A percentile compares a stretch with the other conserved stretches of the same genome.
These are phyloP conservation scores for Neofelis nebulosa DNA, from an alignment of 2,113 vertebrate genomes.

Conservation along the genomic window DNA sequence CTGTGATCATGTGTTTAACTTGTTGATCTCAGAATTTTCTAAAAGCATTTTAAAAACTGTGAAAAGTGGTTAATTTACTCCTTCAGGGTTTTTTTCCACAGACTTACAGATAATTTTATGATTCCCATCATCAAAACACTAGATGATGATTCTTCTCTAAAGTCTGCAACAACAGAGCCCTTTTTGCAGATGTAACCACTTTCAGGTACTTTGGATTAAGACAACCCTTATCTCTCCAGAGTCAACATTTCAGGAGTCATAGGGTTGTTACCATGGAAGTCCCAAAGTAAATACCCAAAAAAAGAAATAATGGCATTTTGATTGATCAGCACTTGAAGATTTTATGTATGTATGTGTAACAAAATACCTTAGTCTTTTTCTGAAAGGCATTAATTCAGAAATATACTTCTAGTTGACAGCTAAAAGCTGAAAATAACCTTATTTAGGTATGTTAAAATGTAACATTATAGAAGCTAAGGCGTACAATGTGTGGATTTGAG, in stretches of 20 bases:
- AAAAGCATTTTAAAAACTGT: constrained; percentile 28
- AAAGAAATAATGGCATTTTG: background rate
- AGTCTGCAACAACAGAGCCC: background rate
- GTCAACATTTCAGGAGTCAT: background rate
- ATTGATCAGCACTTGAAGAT: background rate
- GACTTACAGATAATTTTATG: constrained; percentile 33
- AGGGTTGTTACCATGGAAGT: background rate
- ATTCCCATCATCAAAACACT: constrained; percentile 11
- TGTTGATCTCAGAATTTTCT: constrained; percentile 30
- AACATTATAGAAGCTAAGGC: background rate
- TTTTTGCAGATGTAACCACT: background rate
- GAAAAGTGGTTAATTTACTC: constrained; percentile 48
- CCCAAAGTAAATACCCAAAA: background rate
- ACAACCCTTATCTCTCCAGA: background rate
- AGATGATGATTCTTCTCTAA: background rate
- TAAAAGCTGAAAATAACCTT: constrained; percentile 19
- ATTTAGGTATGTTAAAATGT: background rate
- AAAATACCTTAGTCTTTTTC: background rate
- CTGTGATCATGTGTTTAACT: constrained; percentile 4
- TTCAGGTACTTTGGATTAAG: background rate
- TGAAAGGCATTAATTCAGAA: constrained; percentile 35
- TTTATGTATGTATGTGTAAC: background rate
- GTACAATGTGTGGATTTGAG: background rate
- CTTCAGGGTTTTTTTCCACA: background rate
- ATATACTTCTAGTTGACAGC: constrained; percentile 6